These are phyloP conservation scores for Camponotus vicinus DNA, from an alignment of 1,140 invertebrate species.

Conservation along the genomic window DNA sequence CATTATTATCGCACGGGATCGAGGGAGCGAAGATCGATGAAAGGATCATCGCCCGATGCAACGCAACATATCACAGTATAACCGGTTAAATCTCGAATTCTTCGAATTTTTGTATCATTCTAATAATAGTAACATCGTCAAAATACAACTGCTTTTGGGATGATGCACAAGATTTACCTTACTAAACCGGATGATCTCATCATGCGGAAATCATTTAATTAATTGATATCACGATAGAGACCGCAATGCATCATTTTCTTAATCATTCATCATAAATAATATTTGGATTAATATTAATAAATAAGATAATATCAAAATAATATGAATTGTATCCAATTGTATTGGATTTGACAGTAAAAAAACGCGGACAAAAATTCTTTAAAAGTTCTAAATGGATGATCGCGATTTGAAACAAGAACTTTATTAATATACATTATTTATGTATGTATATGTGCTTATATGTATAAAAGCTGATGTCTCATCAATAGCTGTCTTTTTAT, in stretches of 20 bases:
- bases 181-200: constrained; percentile 80
- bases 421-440: constrained; percentile 6
- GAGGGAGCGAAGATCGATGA: constrained; percentile 70
- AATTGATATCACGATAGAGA: constrained; percentile 83
- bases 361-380: neutral
- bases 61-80: constrained; percentile 67
- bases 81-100: constrained; percentile 73
- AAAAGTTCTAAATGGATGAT: constrained; percentile 1
- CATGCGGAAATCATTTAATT: constrained; percentile 76
- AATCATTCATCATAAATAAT: neutral
- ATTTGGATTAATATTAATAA: neutral
- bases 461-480: neutral
- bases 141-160: constrained; percentile 32
- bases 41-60: constrained; percentile 48
- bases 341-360: constrained; percentile 23
- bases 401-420: constrained; percentile 2
- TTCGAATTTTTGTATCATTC: constrained; percentile 63
- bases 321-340: neutral
- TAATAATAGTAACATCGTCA: constrained; percentile 19
- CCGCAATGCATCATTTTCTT: constrained; percentile 48
- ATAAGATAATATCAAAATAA: neutral
- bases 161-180: constrained; percentile 68
- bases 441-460: no score
- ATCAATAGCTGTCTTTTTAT: constrained; percentile 36
- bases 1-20: constrained; percentile 24